phyloP scores from a whole-genome alignment of 35 echinoderm and acorn worm genomes.

The Acanthaster planci region DNA sequence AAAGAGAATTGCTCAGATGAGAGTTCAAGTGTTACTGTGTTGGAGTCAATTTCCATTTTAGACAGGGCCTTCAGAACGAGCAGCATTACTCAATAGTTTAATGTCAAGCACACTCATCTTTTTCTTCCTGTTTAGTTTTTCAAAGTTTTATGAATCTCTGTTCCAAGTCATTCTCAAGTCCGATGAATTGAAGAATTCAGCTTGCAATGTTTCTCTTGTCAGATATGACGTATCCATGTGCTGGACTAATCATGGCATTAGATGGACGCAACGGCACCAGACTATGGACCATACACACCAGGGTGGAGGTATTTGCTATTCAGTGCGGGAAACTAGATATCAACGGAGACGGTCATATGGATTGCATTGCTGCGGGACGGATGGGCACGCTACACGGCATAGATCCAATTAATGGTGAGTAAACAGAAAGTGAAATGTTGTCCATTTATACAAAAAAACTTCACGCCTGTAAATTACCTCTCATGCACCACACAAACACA shows the following conservation, averaged over 20 bases:
- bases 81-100: too few relatives aligned
- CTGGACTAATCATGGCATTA: constrained; percentile 43
- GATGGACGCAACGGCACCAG: constrained; percentile 52
- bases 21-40: too few relatives aligned
- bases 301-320: constrained; percentile 45
- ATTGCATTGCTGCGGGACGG: constrained; percentile 55
- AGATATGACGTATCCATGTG: constrained; percentile 49
- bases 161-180: background rate
- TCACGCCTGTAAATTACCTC: background rate
- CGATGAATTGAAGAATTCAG: background rate
- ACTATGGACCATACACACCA: constrained; percentile 28
- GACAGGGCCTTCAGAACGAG: too few relatives aligned
- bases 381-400: constrained; percentile 42
- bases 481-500: background rate
- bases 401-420: constrained; percentile 55
- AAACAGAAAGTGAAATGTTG: too few relatives aligned
- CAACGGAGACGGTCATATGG: constrained; percentile 50
- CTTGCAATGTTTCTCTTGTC: background rate
- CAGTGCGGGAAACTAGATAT: constrained; percentile 61
- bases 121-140: too few relatives aligned
- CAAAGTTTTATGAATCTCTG: too few relatives aligned
- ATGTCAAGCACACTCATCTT: too few relatives aligned
- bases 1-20: too few relatives aligned
- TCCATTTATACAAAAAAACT: background rate
- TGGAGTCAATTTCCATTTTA: too few relatives aligned